Evolutionary conservation across 2,797 vertebrate genomes (phyloP).

Genomic region (Anniella stebbinsi): DNA sequence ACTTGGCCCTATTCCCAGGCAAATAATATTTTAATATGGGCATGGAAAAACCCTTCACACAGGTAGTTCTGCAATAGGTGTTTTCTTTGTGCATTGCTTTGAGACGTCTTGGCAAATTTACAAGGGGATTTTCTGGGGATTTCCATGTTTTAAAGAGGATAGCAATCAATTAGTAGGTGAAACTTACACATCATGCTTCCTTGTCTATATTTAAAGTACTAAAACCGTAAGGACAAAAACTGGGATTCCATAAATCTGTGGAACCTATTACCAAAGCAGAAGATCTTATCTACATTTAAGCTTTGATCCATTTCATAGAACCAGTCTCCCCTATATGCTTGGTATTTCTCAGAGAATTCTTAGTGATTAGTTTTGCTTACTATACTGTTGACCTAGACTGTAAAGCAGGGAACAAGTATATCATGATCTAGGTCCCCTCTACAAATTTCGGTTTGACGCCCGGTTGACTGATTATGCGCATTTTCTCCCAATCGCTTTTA

Average conservation of each 20-base stretch:
- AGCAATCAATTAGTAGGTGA: neutral
- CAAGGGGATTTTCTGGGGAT: conserved; percentile 12
- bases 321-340: neutral
- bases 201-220: neutral
- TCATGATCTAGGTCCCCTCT: no score
- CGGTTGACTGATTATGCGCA: no score
- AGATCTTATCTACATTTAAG: neutral
- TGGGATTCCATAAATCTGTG: neutral
- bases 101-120: no score
- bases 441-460: no score
- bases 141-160: neutral
- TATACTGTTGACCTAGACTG: no score
- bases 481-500: no score
- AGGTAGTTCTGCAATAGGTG: neutral
- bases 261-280: neutral
- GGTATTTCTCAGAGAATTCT: neutral
- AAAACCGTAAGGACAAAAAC: neutral
- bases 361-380: neutral
- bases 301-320: neutral
- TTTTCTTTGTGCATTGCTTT: neutral
- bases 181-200: neutral
- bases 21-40: neutral
- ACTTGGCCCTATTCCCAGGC: neutral
- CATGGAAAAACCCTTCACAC: neutral
- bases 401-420: neutral